A percentile compares a stretch with the other conserved stretches of the same genome.
These are phyloP conservation scores for Garrulus glandarius DNA, from an alignment of 2,797 vertebrate species.

Conservation along the genomic window DNA sequence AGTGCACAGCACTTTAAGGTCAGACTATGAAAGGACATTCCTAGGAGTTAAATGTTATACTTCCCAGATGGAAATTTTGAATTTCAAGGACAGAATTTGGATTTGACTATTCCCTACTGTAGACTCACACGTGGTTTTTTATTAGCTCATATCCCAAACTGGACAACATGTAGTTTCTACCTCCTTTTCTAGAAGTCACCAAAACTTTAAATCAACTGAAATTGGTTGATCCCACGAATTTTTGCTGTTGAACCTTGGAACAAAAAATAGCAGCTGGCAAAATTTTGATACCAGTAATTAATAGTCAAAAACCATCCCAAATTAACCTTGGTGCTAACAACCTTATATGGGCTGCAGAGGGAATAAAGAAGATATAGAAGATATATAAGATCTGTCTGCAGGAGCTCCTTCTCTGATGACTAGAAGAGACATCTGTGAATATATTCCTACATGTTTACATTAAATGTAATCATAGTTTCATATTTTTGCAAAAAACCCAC, in stretches of 20 bases:
- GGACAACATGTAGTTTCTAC: not conserved
- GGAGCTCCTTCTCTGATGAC: not conserved
- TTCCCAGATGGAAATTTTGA: slow-evolving; percentile 19
- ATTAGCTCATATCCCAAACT: not conserved
- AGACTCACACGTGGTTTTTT: not conserved
- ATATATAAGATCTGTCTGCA: not conserved
- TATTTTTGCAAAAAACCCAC: fast-evolving
- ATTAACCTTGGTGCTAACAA: not conserved
- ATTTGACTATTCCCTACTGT: not conserved
- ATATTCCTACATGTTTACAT: not conserved
- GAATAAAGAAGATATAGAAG: not conserved
- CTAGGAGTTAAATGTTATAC: slow-evolving; percentile 6
- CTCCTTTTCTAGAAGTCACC: not conserved
- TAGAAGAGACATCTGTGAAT: not conserved
- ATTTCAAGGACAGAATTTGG: not conserved
- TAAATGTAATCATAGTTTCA: not conserved
- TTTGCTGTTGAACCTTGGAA: not conserved
- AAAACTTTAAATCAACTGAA: not conserved
- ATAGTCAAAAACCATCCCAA: not conserved
- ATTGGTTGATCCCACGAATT: not conserved
- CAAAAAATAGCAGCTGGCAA: not conserved
- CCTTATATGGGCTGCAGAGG: not conserved
- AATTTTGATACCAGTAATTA: not conserved
- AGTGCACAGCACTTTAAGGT: not conserved
- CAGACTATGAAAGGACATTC: slow-evolving; percentile 3